These are phyloP conservation scores for Drosophila formosana DNA, from an alignment of 2,888 invertebrate genomes.

Conservation along the genomic window DNA sequence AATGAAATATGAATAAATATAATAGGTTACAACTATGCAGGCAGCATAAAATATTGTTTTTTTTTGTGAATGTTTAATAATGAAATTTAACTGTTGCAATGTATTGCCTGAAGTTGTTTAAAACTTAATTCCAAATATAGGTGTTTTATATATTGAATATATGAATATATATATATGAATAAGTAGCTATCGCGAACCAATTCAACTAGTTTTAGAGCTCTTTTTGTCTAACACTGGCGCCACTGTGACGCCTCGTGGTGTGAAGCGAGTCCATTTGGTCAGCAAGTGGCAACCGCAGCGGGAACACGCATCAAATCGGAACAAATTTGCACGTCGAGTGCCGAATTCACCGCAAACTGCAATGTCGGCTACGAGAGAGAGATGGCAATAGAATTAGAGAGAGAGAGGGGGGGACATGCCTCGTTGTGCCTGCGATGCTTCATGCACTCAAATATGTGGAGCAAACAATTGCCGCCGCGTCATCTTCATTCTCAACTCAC, in stretches of 20 bases:
- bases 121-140: too few species aligned
- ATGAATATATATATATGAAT: too few species aligned
- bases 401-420: slow-evolving; percentile 1
- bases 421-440: slow-evolving; percentile 17
- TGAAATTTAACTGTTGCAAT: too few species aligned
- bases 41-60: too few species aligned
- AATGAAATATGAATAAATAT: too few species aligned
- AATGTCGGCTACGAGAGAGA: slow-evolving; percentile 31
- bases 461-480: slow-evolving; percentile 33
- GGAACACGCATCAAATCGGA: slow-evolving; percentile 63
- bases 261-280: slow-evolving; percentile 22
- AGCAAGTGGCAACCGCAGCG: slow-evolving; percentile 61
- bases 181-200: background rate
- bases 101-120: too few species aligned
- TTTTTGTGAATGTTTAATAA: too few species aligned
- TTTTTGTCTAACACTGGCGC: background rate
- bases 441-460: slow-evolving; percentile 40
- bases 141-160: too few species aligned
- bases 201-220: background rate
- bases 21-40: too few species aligned
- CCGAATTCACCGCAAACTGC: slow-evolving; percentile 56
- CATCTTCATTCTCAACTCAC: background rate
- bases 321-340: slow-evolving; percentile 59
- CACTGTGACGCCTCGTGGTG: slow-evolving; percentile 27
- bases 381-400: background rate